These are phyloP conservation scores for Tokudaia tokunoshimensis DNA, from an alignment of 2,797 vertebrate genomes.

Conservation along the genomic window DNA sequence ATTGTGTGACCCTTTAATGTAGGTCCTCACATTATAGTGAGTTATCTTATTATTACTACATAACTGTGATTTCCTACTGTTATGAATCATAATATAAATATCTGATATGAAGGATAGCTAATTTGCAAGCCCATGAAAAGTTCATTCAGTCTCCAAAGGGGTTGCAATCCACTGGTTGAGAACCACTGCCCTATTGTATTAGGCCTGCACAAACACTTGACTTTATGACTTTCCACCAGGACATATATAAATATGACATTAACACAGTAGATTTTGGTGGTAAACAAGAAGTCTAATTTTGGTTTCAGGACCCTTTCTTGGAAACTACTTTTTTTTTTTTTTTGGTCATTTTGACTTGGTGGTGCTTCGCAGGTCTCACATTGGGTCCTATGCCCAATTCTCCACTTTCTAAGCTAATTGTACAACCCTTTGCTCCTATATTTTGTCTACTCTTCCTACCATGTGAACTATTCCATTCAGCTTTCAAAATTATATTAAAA, in stretches of 20 bases:
- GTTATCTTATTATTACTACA: not conserved
- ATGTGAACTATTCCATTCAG: not conserved
- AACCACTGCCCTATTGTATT: not conserved
- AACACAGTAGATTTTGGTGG: not conserved
- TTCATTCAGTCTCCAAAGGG: not conserved
- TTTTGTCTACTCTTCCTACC: not conserved
- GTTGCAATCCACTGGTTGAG: not conserved
- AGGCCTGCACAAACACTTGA: not conserved
- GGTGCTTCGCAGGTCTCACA: not conserved
- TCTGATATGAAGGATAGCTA: not conserved
- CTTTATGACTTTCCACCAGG: not conserved
- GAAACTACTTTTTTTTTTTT: not conserved
- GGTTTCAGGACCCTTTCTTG: not conserved
- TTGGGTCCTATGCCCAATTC: not conserved
- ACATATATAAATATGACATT: not conserved
- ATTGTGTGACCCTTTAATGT: not conserved
- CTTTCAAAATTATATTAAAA: constrained; percentile 42
- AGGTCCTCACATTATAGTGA: not conserved
- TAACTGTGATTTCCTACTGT: not conserved
- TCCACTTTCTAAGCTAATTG: not conserved
- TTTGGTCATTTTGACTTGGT: not conserved
- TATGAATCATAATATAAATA: not conserved
- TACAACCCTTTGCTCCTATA: not conserved
- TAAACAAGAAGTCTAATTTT: not conserved
- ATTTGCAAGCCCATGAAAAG: not conserved